Base-by-base conservation (phyloP, 2,888 invertebrate genomes). In the Heliconius hortense region DNA sequence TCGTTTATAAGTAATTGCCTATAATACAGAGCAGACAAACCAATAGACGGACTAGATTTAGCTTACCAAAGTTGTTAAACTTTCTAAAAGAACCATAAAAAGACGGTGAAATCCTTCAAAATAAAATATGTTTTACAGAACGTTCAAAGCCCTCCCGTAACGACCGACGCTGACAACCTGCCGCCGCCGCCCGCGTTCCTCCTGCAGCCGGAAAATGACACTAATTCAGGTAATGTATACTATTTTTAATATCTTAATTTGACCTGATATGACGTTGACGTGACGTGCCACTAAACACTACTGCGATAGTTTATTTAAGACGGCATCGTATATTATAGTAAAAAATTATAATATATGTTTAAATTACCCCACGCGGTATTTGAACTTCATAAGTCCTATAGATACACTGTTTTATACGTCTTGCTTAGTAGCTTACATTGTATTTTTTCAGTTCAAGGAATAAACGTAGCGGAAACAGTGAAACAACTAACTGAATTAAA, bases 381-480 rank as follows among this genome's bases (percentile, higher is more conserved):
- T 28, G 8, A 11, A 62, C 7, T 62, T 4, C 28, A 28, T 4
- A 28, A 28, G 28, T 28, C 28, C 28, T 28, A 28, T 28, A 28
- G 28, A 56, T 24, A 24, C 11, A 59, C 59, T 59, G 21, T 56
- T 56, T 15, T 1, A 3, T 59, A 11, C 2, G 13, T 24, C 4
- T 59, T n/a, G 24, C 24, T 26, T 59, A 59, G 59, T 24, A 13
- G 4, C 4, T 26, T 31, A 21, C 31, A 8, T 31, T n/a, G 76
- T 26, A 28, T 62, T 84, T 81, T 4, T 81, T 4, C 85, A 92
- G 90, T 83, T 62, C 85, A 86, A 60, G 92, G 94, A 71, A 94
- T 96, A 60, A 96, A 96, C 83, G 98, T 98, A 26, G 97, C 98
- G 0, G 97, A 98, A 88, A 97, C 97, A 0, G 97, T 98, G 11